Evolutionary conservation across 2,113 vertebrate species (phyloP), one percentile per base, ranked within the genome.

Genomic region (Cricetomys ansorgei): DNA sequence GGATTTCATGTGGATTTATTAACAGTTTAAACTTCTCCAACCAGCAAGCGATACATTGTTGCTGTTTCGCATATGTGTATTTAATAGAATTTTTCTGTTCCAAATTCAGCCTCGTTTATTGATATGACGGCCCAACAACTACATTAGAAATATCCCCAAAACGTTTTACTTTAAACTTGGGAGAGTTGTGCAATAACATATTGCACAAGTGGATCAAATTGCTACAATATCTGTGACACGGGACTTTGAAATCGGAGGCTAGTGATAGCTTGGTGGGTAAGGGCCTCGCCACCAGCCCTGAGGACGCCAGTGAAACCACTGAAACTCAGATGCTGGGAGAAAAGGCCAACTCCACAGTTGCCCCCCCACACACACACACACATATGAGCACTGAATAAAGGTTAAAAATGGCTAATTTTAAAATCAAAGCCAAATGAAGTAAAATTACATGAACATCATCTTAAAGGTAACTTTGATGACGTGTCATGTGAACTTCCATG

Each of bases 381-480:
- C 19, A 55, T 37, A 53, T 19, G n/a, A n/a, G 57, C 13, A 29
- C 57, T 64, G 50, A 62, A 64, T 70, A 45, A 48, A 23, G 7
- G 16, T 40, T 19, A 83, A 29, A 43, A 34, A 67, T 70, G 57
- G 27, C 9, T 29, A 64, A 5, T 69, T 84, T 97, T 80, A 93
- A 94, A 23, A 80, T 64, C 48, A 12, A 88, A 16, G 23, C 25
- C 79, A 75, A 86, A 83, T 64, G 80, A 19, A 98, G 98, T 99
- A 99, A 99, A 99, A 98, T 99, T 98, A 98, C 98, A 98, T 98
- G 99, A 99, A 98, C 98, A 98, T 98, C 99, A 98, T 96, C 98
- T 98, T 99, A 98, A 99, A 99, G 99, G 99, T 99, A 99, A 99
- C 98, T 99, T 99, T 98, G 98, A 98, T 98, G 98, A 98, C 98